Base-by-base conservation (phyloP, 2,113 vertebrate species). In the Chrysemys picta region DNA sequence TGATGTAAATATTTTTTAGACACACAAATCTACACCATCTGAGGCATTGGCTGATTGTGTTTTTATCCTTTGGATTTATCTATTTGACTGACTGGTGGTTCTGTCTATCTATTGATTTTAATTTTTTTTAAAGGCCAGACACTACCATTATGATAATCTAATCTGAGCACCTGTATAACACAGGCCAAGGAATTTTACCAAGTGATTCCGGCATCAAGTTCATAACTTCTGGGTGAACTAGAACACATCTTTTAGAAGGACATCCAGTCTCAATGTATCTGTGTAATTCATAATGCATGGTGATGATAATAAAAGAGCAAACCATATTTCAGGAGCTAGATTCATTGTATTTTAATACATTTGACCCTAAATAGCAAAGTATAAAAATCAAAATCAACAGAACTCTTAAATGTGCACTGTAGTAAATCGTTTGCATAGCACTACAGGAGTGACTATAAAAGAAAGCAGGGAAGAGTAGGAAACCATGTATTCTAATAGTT, bases 361-460 rank as follows among this genome's bases (percentile, higher is more conserved):
- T 79, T 93, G 89, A 57, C 89, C 56, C 53, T 91, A 95, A 95
- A 93, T 80, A 88, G 29, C 59, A 16, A 92, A 82, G 12, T 49
- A 96, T 84, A 96, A 95, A 91, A 57, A 57, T 93, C 87, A 97
- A 90, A 57, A 57, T 93, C 87, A 97, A 90, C 89, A 96, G 94
- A 95, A 92, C 94, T 84, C 79, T 79, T 86, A 91, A 95, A 75
- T 91, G 92, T 86, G 85, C 94, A 95, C 29, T 76, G 82, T 79
- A 97, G 29, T 84, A 96, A 98, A 92, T 10, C 84, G 79, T 38
- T 50, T 83, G 89, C 91, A 88, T 25, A 24, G 65, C 54, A 49
- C 69, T 91, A n/a, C 16, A 86, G 85, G 84, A 95, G 52, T 69
- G 9, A 85, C 45, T 88, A 75, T 38, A 57, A 52, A 95, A 92